Base-by-base conservation (phyloP, 2,113 vertebrate species). In the Phaethon lepturus region DNA sequence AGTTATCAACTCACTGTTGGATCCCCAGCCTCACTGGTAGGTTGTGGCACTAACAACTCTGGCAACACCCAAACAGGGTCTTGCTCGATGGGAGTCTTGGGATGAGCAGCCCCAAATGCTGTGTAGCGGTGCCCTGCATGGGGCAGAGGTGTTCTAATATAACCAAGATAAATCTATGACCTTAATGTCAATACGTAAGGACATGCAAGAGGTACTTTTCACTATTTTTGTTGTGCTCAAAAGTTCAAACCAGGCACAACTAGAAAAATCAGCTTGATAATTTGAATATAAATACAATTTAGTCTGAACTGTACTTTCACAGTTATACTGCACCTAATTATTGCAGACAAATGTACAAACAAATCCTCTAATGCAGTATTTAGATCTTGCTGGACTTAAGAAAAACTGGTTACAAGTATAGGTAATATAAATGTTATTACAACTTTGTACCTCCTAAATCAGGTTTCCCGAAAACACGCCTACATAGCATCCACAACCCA, bases 111-210 rank as follows among this genome's bases (percentile, higher is more conserved):
- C 55, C 12, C 33, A 56, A 73, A 60, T 42, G 13, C 29, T 49
- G 14, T 4, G 6, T 15, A 50, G 19, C 68, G 25, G 18, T 38
- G 49, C 38, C 25, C 38, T 83, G 42, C 0, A 0, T 6, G 23
- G 25, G 20, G 20, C 45, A 81, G 26, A 71, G 35, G 5, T 56
- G 26, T 42, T 68, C 53, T 28, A 50, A 66, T 11, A n/a, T 11
- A 90, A 35, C 15, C 17, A 23, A 77, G 68, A 31, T 7, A 72
- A 35, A 82, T 67, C 40, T 40, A 49, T 16, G 15, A 47, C 31
- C 22, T 82, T 47, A 31, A 56, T 8, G 23, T 18, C 42, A 25
- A 4, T 5, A 4, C 4, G 33, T 47, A 67, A 62, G 20, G 23
- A 50, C 24, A 28, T 9, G 10, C 1, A 73, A 40, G 29, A 86